Evolutionary conservation across 2,113 vertebrate genomes (phyloP).

Genomic region (Oceanites oceanicus): DNA sequence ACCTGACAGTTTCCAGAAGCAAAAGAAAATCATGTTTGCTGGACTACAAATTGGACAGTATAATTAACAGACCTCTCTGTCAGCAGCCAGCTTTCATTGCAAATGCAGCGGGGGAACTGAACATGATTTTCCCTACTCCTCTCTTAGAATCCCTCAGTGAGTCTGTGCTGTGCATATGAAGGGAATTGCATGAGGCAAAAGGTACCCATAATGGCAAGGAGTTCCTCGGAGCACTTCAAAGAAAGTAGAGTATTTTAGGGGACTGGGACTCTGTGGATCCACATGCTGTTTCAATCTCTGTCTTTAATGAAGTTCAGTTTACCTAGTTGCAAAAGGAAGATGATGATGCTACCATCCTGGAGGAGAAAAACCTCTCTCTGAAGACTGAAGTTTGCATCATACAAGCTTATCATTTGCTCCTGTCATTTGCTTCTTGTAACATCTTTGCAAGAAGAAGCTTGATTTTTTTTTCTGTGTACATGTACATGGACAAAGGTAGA

Average conservation of each 20-base stretch:
- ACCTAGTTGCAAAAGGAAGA: background rate
- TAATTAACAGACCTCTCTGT: background rate
- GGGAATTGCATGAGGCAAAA: background rate
- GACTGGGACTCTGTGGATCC: background rate
- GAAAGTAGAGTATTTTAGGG: background rate
- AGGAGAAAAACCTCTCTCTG: background rate
- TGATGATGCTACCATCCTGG: background rate
- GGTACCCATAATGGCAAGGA: background rate
- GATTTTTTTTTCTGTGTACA: background rate
- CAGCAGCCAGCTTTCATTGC: background rate
- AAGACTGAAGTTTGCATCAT: background rate
- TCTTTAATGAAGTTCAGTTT: background rate
- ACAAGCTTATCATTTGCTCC: background rate
- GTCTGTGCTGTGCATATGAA: background rate
- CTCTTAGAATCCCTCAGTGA: background rate
- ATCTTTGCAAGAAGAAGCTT: background rate
- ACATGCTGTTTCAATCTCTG: background rate
- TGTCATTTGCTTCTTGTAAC: background rate
- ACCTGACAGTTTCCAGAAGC: background rate
- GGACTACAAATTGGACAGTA: background rate
- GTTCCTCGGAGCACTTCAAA: fast-evolving
- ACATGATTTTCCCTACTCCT: background rate
- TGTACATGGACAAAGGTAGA: background rate
- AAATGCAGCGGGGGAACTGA: background rate
- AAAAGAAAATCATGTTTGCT: background rate